Evolutionary conservation across 2,113 vertebrate genomes (phyloP), one percentile per base, ranked within the genome.

Genomic region (Neofelis nebulosa): DNA sequence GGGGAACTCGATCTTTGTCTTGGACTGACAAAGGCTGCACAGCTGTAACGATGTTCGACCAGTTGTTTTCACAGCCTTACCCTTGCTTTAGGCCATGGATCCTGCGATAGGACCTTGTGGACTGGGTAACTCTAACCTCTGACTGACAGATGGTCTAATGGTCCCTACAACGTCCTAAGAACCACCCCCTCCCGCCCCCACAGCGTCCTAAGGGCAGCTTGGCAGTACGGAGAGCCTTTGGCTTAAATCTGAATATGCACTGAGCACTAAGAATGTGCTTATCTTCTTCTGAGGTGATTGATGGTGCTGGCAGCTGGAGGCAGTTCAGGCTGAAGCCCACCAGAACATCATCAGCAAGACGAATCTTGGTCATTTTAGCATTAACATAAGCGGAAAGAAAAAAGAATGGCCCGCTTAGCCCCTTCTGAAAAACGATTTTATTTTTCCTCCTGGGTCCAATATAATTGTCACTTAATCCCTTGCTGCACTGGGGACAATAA

Each of bases 1-100:
- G 8, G 45, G 83, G 21, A 48, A 38, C 21, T 80, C 38, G 38
- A 38, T 38, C 38, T 38, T 38, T 19, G 57, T 45, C 45, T 33
- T 61, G 38, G 79, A 78, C 66, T 76, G 61, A 68, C 15, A 18
- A n/a, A 92, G 29, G 23, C 10, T 14, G 2, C n/a, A 85, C 19
- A 23, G 0, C 1, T 82, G 50, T 0, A 0, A 84, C 52, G n/a
- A 52, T 87, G 88, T 89, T 52, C 83, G 45, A 1, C 13, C 10
- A 11, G 7, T 41, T 81, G 73, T 80, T 93, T 63, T 97, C 50
- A 89, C 66, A 95, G 78, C 45, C 88, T 74, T 85, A 50, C n/a
- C 91, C 18, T 61, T 91, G 31, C 84, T 31, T 91, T 90, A 12
- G 27, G 45, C 38, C n/a, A 15, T 5, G 7, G 52, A 41, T 10